Evolutionary conservation across 2,797 vertebrate genomes (phyloP).

Genomic region (Craterocephalus amniculus): DNA sequence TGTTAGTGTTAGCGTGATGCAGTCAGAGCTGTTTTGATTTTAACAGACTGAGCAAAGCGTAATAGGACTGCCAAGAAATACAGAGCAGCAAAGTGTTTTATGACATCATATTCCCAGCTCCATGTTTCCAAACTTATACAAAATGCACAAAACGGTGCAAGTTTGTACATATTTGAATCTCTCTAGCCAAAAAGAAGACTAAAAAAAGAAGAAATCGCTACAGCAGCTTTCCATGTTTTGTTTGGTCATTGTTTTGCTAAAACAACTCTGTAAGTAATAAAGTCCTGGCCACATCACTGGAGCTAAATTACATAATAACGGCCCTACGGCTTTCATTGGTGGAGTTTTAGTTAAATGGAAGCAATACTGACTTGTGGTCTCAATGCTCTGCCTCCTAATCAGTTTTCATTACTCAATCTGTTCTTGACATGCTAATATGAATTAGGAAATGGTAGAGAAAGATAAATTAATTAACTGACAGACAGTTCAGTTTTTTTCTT

Average conservation of each 20-base stretch:
- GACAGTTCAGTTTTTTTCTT: slow-evolving; percentile 35
- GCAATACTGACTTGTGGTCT: slow-evolving; percentile 60
- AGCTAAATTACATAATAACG: slow-evolving; percentile 55
- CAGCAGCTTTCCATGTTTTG: slow-evolving; percentile 41
- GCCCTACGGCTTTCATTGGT: slow-evolving; percentile 56
- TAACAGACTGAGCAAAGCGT: slow-evolving; percentile 16
- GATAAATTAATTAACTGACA: slow-evolving; percentile 55
- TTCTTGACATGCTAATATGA: slow-evolving; percentile 54
- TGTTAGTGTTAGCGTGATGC: slow-evolving; percentile 2
- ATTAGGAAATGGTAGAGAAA: slow-evolving; percentile 62
- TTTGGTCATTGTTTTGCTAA: slow-evolving; percentile 52
- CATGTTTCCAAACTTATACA: not conserved
- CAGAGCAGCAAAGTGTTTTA: not conserved
- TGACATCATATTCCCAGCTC: slow-evolving; percentile 1
- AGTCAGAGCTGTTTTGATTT: slow-evolving; percentile 30
- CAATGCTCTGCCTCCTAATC: slow-evolving; percentile 59
- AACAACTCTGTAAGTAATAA: slow-evolving; percentile 39
- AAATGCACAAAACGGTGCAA: slow-evolving; percentile 5
- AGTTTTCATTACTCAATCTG: slow-evolving; percentile 68
- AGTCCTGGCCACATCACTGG: slow-evolving; percentile 37
- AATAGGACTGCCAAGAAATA: slow-evolving; percentile 8
- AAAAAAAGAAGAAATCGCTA: not conserved
- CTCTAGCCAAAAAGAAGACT: slow-evolving; percentile 13
- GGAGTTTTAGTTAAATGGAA: slow-evolving; percentile 69
- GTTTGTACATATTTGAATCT: slow-evolving; percentile 13